A percentile compares a stretch with the other conserved stretches of the same genome.
These are phyloP conservation scores for Zoroaster sp. DNA, from an alignment of 53 echinoderm and acorn worm genomes.

Conservation along the genomic window DNA sequence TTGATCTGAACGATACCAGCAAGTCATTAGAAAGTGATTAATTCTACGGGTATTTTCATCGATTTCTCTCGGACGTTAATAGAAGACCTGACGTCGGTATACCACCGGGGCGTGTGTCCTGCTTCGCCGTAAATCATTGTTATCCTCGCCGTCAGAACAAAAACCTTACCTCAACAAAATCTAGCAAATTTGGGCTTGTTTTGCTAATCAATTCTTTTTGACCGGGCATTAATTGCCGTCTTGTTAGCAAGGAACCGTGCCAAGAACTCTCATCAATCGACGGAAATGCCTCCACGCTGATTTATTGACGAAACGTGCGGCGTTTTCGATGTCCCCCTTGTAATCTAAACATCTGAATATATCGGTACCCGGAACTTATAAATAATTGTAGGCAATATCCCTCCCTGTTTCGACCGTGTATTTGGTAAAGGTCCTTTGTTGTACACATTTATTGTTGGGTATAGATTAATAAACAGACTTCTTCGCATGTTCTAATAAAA, in stretches of 20 bases:
- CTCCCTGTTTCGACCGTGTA: not conserved
- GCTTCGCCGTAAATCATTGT: no score
- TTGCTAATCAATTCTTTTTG: not conserved
- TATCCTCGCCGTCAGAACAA: not conserved
- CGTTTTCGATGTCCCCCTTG: not conserved
- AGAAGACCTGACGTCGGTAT: not conserved
- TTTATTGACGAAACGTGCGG: not conserved
- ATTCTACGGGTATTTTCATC: not conserved
- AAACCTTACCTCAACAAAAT: not conserved
- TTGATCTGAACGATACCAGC: not conserved
- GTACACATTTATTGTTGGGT: not conserved
- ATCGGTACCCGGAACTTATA: not conserved
- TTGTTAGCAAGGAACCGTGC: not conserved
- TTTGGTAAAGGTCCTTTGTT: not conserved
- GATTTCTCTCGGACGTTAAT: not conserved
- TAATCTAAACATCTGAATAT: not conserved
- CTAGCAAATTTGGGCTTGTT: not conserved
- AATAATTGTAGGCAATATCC: no score
- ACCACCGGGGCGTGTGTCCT: not conserved
- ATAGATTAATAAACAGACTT: not conserved
- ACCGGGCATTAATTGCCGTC: not conserved
- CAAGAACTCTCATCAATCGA: not conserved
- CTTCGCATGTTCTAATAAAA: not conserved
- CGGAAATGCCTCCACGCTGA: not conserved
- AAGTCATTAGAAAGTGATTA: conserved; percentile 5